Evolutionary conservation across 2,888 invertebrate species (phyloP), one percentile per base, ranked within the genome.

Genomic region (Nymphalis urticae): DNA sequence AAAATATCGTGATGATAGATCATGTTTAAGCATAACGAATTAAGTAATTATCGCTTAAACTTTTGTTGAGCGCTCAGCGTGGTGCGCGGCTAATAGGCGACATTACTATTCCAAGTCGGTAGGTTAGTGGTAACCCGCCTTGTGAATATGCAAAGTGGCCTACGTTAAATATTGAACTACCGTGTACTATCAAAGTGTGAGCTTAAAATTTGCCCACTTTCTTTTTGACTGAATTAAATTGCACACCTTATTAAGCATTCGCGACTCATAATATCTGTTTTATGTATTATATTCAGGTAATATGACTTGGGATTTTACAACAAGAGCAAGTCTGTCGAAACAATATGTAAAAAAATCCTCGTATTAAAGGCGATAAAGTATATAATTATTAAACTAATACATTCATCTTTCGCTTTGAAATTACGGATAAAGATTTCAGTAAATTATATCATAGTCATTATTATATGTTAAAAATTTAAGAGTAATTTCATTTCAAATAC

Each of bases 81-180:
- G 72, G 68, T 68, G 70, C 69, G 69, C 48, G 59, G 48, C 73
- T 75, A 79, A 88, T 86, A 81, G 85, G 79, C 78, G 78, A 79
- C 82, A 89, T 89, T 89, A 87, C 87, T 84, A 88, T 88, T 87
- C 85, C 77, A 79, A 82, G 85, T 81, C 82, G 82, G 83, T 82
- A 84, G 84, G 83, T 82, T 83, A 80, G 81, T 82, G 82, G 81
- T 79, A 77, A 76, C 80, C 82, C 80, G 77, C 86, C 87, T 86
- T 84, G 81, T 90, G 86, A 87, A 88, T 89, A 90, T 90, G 88
- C 88, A 88, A 87, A 88, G 84, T 82, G 85, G 82, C 80, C 84
- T 79, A 81, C 82, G 83, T 85, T 84, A 86, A 87, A 88, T 86
- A 87, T 87, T 84, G 83, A 80, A 83, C 85, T 79, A 78, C 82